Evolutionary conservation across 2,113 vertebrate genomes (phyloP).

Genomic region (Charina bottae): DNA sequence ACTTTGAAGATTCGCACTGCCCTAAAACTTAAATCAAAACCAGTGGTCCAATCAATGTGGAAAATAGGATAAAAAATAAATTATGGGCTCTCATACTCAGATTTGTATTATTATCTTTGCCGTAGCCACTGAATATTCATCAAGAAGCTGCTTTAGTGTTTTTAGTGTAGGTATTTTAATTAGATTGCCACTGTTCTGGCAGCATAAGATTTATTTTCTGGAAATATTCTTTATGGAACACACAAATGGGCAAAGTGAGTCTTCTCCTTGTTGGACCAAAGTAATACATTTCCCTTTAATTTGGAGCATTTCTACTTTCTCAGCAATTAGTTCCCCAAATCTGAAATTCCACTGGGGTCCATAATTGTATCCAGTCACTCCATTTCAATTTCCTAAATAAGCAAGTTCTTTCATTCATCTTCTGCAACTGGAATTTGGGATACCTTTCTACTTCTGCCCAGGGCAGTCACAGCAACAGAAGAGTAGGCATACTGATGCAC

Average conservation of each 20-base stretch:
- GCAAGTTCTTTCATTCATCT: neutral
- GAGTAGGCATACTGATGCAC: neutral
- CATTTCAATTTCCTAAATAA: neutral
- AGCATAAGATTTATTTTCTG: neutral
- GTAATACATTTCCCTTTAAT: neutral
- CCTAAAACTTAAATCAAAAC: neutral
- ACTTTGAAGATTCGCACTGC: neutral
- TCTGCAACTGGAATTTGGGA: neutral
- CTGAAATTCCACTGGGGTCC: neutral
- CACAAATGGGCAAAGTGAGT: neutral
- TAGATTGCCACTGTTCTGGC: neutral
- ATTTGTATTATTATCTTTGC: neutral
- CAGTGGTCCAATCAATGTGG: neutral
- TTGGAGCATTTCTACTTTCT: neutral
- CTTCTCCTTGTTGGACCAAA: neutral
- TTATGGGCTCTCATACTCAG: neutral
- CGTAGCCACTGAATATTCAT: neutral
- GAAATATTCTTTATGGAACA: neutral
- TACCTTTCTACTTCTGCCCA: neutral
- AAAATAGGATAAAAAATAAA: neutral
- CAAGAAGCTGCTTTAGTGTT: neutral
- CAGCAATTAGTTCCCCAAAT: neutral
- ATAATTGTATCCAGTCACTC: neutral
- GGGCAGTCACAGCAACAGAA: neutral
- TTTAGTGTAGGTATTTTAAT: neutral